Base-by-base conservation (phyloP, 2,113 vertebrate genomes). In the Chroicocephalus ridibundus region DNA sequence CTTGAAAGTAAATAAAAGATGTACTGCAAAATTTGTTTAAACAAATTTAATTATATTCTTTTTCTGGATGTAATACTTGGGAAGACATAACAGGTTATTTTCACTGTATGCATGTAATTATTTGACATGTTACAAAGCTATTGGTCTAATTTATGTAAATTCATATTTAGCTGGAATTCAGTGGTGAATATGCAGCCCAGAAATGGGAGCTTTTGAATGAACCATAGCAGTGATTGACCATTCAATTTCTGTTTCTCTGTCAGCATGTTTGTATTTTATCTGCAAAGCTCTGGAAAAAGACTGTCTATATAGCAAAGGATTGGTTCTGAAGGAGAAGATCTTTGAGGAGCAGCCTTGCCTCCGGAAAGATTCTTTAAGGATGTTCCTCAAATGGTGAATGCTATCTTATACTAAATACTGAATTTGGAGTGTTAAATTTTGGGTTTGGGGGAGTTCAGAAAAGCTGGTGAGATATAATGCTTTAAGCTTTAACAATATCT, bases 311-410 rank as follows among this genome's bases (percentile, higher is more conserved):
- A 99, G 99, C 94, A 99, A 99, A 97, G 99, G 99, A 13, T 96
- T 99, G 77, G 99, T 99, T 92, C 97, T 99, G 83, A 99, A 99
- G 96, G 99, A 99, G 97, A 99, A 98, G 96, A 99, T 99, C 78
- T 99, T 99, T 82, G 96, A 99, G 93, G 99, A 99, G 95, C 99
- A 99, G 90, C 99, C 99, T 16, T 99, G 99, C 91, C 98, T 99
- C 81, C 98, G 93, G 92, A 99, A 98, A 77, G 99, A 99, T 96
- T 99, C 99, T 0, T 98, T 99, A 83, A 98, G 98, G 77, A 99
- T 99, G 99, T 99, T 99, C 90, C 98, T 98, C 9, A 99, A 99
- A 98, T 99, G 99, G 99, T 99, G 94, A 97, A 42, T 94, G 13
- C 75, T 64, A 25, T 89, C 54, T 62, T 86, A 26, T 6, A 75